These are phyloP conservation scores for Carlito syrichta DNA, from an alignment of 2,113 vertebrate genomes.

Conservation along the genomic window DNA sequence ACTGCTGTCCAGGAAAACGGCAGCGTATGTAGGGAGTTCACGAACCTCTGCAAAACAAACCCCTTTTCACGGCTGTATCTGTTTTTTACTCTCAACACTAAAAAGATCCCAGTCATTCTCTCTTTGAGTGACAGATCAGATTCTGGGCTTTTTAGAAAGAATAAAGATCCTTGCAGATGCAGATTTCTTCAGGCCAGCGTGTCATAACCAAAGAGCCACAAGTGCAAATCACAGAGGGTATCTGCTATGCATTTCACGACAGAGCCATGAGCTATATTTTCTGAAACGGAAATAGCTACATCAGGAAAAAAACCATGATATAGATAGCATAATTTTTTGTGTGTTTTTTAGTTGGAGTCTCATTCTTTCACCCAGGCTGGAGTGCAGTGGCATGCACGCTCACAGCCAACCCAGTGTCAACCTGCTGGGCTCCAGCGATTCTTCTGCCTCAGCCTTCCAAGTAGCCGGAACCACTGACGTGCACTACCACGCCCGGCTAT, in stretches of 20 bases:
- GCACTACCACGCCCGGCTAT: too few species aligned
- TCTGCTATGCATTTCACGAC: not conserved
- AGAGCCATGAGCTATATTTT: not conserved
- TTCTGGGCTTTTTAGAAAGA: not conserved
- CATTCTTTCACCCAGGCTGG: too few species aligned
- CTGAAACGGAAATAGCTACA: not conserved
- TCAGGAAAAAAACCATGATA: not conserved
- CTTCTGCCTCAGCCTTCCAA: too few species aligned
- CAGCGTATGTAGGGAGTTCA: not conserved
- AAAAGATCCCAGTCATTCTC: conserved; percentile 23
- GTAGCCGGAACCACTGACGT: too few species aligned
- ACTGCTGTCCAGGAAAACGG: conserved; percentile 11
- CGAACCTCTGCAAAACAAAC: conserved; percentile 49
- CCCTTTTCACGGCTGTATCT: conserved; percentile 18
- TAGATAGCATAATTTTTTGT: not conserved
- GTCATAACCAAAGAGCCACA: not conserved
- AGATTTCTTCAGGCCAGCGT: not conserved
- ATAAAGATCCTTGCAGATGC: not conserved
- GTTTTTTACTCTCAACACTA: conserved; percentile 43
- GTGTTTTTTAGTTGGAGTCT: too few species aligned
- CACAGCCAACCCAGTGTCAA: too few species aligned
- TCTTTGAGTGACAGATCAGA: not conserved
- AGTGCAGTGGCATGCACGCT: too few species aligned
- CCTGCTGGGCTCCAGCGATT: too few species aligned
- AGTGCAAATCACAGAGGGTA: not conserved